A percentile compares a stretch with the other conserved stretches of the same genome.
Conservation (phyloP, 2,113 vertebrate species). For the Alligator mississippiensis region DNA sequence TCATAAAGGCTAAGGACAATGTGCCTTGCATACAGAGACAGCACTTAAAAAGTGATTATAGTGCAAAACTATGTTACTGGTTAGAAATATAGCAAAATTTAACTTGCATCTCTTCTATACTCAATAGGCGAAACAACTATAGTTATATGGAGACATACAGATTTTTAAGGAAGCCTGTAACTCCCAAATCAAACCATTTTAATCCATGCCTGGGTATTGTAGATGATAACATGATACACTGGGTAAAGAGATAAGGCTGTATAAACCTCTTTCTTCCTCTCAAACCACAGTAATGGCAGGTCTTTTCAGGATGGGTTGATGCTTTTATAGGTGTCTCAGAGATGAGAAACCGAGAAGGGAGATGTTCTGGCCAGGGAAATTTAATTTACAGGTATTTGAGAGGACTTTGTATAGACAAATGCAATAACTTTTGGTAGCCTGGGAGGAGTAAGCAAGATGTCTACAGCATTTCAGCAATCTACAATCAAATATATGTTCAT, state of each 20-base stretch:
- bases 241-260: background rate
- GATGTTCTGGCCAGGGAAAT: accelerated
- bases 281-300: background rate
- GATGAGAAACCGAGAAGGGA: background rate
- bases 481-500: background rate
- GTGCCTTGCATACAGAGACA: background rate
- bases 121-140: background rate
- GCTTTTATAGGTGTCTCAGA: background rate
- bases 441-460: background rate
- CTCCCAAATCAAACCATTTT: background rate
- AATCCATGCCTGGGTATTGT: background rate
- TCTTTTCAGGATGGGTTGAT: background rate
- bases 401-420: accelerated
- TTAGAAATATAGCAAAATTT: background rate
- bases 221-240: background rate
- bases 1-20: background rate
- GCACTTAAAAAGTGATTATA: background rate
- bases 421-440: background rate
- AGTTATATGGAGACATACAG: background rate
- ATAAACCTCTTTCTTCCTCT: background rate
- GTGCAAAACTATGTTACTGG: background rate
- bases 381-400: background rate
- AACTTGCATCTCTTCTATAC: background rate
- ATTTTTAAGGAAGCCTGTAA: background rate
- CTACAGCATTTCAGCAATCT: no score